Percentiles rank a stretch among this genome's conserved stretches.
Evolutionary conservation across 92 coral and sea anemone species (phyloP).

Genomic region (Parazoanthus atlanticus): DNA sequence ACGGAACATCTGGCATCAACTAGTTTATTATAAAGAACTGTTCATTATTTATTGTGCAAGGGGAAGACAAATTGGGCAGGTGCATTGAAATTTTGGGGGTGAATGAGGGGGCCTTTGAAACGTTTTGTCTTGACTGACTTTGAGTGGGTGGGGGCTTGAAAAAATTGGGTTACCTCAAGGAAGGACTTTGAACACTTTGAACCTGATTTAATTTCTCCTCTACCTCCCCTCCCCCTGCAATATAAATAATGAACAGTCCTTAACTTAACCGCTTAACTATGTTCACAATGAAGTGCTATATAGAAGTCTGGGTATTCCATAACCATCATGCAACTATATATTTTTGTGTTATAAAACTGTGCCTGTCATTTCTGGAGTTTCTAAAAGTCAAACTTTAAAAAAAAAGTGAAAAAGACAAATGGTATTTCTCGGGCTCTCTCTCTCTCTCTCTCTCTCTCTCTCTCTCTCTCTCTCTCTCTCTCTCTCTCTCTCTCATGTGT

Average conservation of each 20-base stretch:
- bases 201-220: not conserved
- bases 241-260: not conserved
- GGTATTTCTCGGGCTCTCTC: too few species aligned
- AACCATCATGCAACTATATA: slow-evolving; percentile 14
- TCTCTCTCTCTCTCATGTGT: too few species aligned
- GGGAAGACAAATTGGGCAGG: too few species aligned
- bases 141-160: not conserved
- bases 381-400: too few species aligned
- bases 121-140: not conserved
- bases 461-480: too few species aligned
- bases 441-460: too few species aligned
- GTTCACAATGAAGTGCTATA: slow-evolving; percentile 10
- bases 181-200: too few species aligned
- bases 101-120: not conserved
- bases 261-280: slow-evolving; percentile 2
- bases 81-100: slow-evolving; percentile 13
- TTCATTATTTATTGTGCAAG: too few species aligned
- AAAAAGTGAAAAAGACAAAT: too few species aligned
- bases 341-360: not conserved
- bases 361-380: too few species aligned
- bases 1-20: too few species aligned
- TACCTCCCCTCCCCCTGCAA: slow-evolving; percentile 1
- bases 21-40: too few species aligned
- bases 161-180: not conserved
- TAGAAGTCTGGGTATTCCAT: not conserved